phyloP scores from a whole-genome alignment of 1,140 invertebrate species.

The Hyposmocoma kahamanoa region DNA sequence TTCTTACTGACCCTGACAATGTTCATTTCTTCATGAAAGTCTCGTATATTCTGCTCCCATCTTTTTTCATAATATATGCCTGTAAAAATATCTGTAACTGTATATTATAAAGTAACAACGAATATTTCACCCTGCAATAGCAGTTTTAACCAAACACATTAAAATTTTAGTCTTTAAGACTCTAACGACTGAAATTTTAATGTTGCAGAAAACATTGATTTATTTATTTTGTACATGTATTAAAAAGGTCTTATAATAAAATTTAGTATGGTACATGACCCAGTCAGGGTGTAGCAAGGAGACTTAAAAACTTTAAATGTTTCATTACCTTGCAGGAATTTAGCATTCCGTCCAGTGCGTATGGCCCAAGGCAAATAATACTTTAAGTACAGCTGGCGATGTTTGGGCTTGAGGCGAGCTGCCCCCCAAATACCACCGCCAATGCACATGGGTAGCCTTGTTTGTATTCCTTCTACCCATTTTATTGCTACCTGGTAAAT shows the following conservation, averaged over 20 bases:
- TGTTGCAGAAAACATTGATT: not conserved
- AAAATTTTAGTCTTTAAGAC: too few relatives aligned
- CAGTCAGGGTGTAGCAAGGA: too few relatives aligned
- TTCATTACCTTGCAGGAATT: slow-evolving; percentile 76
- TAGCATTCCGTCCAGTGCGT: slow-evolving; percentile 82
- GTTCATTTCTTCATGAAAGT: slow-evolving; percentile 86
- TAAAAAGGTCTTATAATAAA: too few relatives aligned
- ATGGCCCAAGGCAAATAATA: slow-evolving; percentile 93
- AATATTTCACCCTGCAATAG: too few relatives aligned
- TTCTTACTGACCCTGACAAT: slow-evolving; percentile 65
- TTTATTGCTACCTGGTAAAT: slow-evolving; percentile 90
- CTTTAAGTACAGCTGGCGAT: slow-evolving; percentile 85
- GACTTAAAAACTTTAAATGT: not conserved
- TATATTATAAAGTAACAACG: too few relatives aligned
- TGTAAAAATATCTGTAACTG: slow-evolving; percentile 41
- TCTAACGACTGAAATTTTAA: slow-evolving; percentile 3
- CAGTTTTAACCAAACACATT: too few relatives aligned
- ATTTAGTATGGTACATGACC: too few relatives aligned
- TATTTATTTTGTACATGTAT: too few relatives aligned
- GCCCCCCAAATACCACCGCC: slow-evolving; percentile 91
- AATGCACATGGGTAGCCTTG: slow-evolving; percentile 91
- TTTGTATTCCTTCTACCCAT: slow-evolving; percentile 97
- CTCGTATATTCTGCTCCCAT: slow-evolving; percentile 90
- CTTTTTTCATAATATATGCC: slow-evolving; percentile 93
- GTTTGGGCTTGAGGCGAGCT: slow-evolving; percentile 86